Conservation (phyloP, 2,888 invertebrate genomes). For the Cantharis nigra region DNA sequence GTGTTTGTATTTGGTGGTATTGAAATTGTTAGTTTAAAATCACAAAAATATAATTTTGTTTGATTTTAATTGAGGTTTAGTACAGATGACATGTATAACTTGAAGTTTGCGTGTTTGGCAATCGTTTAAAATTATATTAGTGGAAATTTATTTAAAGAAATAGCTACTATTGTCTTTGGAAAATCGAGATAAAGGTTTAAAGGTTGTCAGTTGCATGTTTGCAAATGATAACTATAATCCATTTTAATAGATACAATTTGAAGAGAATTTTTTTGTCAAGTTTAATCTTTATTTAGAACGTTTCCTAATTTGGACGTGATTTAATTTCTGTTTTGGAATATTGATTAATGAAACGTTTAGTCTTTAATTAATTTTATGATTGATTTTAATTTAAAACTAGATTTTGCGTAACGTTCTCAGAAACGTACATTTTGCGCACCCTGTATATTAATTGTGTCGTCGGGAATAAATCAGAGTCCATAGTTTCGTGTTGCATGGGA, state of each 20-base stretch:
- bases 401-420: no score
- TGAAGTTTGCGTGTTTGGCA: conserved; percentile 20
- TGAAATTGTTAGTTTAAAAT: background rate
- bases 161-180: conserved; percentile 19
- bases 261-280: background rate
- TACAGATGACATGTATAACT: conserved; percentile 20
- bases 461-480: no score
- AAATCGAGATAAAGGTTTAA: conserved; percentile 6
- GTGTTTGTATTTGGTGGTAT: background rate
- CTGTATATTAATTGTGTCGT: no score
- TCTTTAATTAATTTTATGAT: no score
- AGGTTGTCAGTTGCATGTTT: conserved; percentile 23
- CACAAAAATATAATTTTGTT: conserved; percentile 14
- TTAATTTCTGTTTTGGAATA: background rate
- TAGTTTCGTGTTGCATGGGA: no score
- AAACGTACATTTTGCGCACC: no score
- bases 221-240: conserved; percentile 14
- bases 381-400: no score
- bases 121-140: conserved; percentile 28
- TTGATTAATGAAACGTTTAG: background rate
- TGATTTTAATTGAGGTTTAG: conserved; percentile 19
- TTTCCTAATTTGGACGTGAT: background rate
- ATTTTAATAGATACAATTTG: background rate
- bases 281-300: background rate
- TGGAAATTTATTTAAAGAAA: conserved; percentile 26